Base-by-base conservation (phyloP, 2,113 vertebrate genomes). In the Rhynchomys soricoides region DNA sequence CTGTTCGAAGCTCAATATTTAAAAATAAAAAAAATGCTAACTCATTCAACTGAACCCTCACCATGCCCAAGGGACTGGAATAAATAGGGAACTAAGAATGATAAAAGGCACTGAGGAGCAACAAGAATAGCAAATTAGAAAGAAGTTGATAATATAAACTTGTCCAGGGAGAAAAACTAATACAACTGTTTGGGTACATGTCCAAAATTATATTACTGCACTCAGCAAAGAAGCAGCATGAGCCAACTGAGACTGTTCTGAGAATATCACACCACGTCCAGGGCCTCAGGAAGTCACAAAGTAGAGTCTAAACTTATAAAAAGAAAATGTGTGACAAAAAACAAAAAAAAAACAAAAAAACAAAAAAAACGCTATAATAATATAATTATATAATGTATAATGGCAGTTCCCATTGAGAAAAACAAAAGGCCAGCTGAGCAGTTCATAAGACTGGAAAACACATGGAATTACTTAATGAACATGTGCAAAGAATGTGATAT, bases 51-150 rank as follows among this genome's bases (percentile, higher is more conserved):
- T 71, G 59, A 95, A 95, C 31, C n/a, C 24, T 77, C 75, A 50
- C 59, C 57, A 52, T 64, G 77, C 74, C 55, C 97, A 87, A 74
- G 71, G 64, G 74, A 92, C 31, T 31, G 3, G 59, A 90, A 79
- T 79, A 95, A 93, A 93, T 22, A 77, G 70, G 77, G 48, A 94
- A 40, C 37, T 95, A 95, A 88, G 90, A 95, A 82, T 93, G 71
- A 96, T 66, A 94, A 97, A 97, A 97, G 88, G 85, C 34, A 91
- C 75, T 37, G 50, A 85, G 8, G 22, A 73, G 59, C 22, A 96
- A 93, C 37, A 94, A 94, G 64, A 97, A 90, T 9, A 93, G 74
- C 57, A 96, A 93, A 92, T 91, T 95, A 86, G 66, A 95, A 91
- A 95, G 40, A 93, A 81, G 43, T 90, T 89, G 94, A 43, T 85